Evolutionary conservation across 2,888 invertebrate species (phyloP), one percentile per base, ranked within the genome.

Genomic region (Coleophora deauratella): DNA sequence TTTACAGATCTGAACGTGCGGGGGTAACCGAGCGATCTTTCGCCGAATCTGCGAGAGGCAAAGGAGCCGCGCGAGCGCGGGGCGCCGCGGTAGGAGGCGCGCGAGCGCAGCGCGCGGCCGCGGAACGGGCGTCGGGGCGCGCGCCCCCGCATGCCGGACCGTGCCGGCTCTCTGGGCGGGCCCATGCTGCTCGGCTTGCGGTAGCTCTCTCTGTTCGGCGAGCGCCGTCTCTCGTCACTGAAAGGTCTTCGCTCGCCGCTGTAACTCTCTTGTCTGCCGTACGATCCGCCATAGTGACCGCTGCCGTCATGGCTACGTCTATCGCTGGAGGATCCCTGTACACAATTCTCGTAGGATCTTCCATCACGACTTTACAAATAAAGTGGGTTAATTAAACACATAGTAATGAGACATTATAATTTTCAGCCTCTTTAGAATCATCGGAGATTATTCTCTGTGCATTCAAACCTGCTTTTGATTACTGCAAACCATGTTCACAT

Each of bases 281-380:
- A 82, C 51, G 84, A 85, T 59, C 82, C 81, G 65, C 86, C 85
- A 71, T 86, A 86, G 72, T 87, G 86, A 54, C 86, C 80, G 65
- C 85, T 82, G 65, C 82, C 85, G 59, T 87, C 88, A 79, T 87
- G 84, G 74, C 86, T 86, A 73, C 86, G 81, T 84, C 86, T 86
- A 74, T 82, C 85, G 62, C 81, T 79, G 70, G 84, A 77, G 39
- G 82, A 79, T 56, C 85, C 86, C 86, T 86, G 86, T 78, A 85
- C 79, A 86, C 62, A 84, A 82, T 65, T 80, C 79, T 73, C 60
- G 76, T 70, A 71, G 63, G 65, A 71, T 76, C 71, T 68, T 65
- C 73, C 66, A 63, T 62, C 62, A 63, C n/a, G 55, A 69, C 57
- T 65, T 73, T 62, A 63, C 58, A 62, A 57, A 57, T 52, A 47